These are phyloP conservation scores for Sarcophaga bullata DNA, from an alignment of 1,140 invertebrate genomes.

Conservation along the genomic window DNA sequence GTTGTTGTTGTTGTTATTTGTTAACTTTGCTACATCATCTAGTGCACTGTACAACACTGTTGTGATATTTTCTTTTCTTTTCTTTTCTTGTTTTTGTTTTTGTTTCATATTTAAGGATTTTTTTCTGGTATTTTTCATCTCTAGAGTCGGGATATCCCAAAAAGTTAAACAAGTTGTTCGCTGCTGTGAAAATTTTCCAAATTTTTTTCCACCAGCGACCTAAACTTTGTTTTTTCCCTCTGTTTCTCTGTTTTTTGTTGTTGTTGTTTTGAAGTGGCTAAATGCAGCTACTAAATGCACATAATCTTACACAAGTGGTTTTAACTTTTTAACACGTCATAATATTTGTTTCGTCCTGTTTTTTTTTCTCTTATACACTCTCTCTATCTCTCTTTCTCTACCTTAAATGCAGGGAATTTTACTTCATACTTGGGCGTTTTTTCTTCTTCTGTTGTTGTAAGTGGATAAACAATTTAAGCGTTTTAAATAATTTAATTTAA, in stretches of 20 bases:
- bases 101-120: background rate
- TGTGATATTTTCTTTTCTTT: too few relatives aligned
- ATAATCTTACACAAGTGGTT: constrained; percentile 14
- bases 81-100: too few relatives aligned
- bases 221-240: too few relatives aligned
- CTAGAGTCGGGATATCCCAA: background rate
- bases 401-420: background rate
- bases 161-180: background rate
- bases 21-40: background rate
- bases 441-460: background rate
- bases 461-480: background rate
- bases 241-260: too few relatives aligned
- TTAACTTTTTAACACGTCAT: constrained; percentile 15
- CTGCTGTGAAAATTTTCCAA: background rate
- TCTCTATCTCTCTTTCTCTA: too few relatives aligned
- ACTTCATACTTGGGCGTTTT: too few relatives aligned
- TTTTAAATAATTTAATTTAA: background rate
- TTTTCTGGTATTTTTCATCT: background rate
- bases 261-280: too few relatives aligned
- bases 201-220: background rate
- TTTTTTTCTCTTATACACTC: too few relatives aligned
- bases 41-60: background rate
- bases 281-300: constrained; percentile 4
- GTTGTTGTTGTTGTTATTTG: background rate
- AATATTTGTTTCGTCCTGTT: background rate